These are phyloP conservation scores for Antrozous pallidus DNA, from an alignment of 2,797 vertebrate species.

Conservation along the genomic window DNA sequence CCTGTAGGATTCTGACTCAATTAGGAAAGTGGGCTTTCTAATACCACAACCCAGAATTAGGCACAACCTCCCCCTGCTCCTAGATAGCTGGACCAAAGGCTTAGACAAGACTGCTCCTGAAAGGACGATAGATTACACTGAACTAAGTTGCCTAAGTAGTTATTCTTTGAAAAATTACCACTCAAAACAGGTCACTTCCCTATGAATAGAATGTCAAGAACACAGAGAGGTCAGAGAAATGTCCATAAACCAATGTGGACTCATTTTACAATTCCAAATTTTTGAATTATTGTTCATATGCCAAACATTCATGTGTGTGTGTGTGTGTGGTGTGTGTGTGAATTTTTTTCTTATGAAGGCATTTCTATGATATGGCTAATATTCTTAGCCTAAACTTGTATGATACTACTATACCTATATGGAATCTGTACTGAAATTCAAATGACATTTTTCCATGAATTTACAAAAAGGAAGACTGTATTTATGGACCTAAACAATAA, in stretches of 20 bases:
- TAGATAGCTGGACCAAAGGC: background rate
- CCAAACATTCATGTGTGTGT: background rate
- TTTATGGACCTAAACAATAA: background rate
- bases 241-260: background rate
- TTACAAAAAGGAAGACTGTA: background rate
- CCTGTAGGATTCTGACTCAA: background rate
- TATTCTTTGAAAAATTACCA: background rate
- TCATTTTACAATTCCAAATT: background rate
- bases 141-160: background rate
- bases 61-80: accelerated
- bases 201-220: background rate
- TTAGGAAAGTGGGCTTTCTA: background rate
- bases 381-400: background rate
- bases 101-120: background rate
- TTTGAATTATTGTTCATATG: background rate
- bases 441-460: background rate
- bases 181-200: background rate
- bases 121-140: background rate
- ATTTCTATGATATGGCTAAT: background rate
- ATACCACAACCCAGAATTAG: background rate
- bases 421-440: background rate
- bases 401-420: background rate
- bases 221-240: background rate
- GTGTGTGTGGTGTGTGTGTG: too few species aligned
- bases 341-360: background rate